phyloP scores from a whole-genome alignment of 2,113 vertebrate species.

The Phaethornis superciliosus region DNA sequence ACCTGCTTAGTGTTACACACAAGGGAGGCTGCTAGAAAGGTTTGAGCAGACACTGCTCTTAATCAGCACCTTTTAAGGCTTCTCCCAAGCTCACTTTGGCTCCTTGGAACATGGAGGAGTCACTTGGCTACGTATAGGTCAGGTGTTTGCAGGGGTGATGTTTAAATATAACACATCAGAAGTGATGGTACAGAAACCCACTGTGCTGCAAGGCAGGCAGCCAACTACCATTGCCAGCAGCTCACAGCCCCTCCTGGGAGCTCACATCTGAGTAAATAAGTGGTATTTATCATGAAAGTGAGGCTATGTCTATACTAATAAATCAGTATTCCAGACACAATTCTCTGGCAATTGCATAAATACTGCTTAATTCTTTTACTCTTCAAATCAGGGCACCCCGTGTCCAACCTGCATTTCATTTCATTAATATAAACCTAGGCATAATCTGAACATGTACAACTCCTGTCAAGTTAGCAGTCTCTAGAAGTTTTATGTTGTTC shows the following conservation, averaged over 20 bases:
- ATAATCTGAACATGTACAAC: neutral
- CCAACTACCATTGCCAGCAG: neutral
- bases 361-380: neutral
- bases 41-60: neutral
- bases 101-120: neutral
- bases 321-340: conserved; percentile 13
- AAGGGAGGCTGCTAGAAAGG: neutral
- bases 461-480: neutral
- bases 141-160: neutral
- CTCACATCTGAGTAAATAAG: conserved; percentile 2
- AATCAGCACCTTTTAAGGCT: neutral
- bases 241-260: neutral
- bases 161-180: neutral
- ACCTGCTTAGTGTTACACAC: neutral
- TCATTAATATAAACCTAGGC: neutral
- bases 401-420: neutral
- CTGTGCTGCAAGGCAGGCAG: conserved; percentile 10
- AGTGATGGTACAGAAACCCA: conserved; percentile 7
- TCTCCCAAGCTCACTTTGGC: neutral
- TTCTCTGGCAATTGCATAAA: neutral
- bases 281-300: conserved; percentile 23
- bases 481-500: neutral
- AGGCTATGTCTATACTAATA: neutral
- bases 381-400: neutral
- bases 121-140: neutral